Conservation (phyloP, 2,888 invertebrate species). For the Thera britannica region DNA sequence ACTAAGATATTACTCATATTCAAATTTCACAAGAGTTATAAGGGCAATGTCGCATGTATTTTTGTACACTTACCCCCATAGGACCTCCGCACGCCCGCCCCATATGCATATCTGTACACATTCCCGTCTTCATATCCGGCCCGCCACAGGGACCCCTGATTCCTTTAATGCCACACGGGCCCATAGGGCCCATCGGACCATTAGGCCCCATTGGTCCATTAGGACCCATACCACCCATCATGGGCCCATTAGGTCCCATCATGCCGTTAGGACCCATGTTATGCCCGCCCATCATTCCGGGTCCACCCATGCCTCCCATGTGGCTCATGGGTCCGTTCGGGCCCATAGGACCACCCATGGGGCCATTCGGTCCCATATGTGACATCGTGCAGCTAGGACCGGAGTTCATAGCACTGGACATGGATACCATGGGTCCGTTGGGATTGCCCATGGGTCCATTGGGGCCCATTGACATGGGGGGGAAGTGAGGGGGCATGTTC, state of each 20-base stretch:
- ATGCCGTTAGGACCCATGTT: slow-evolving; percentile 52
- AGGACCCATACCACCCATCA: slow-evolving; percentile 78
- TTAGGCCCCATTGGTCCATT: slow-evolving; percentile 74
- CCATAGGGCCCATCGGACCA: slow-evolving; percentile 82
- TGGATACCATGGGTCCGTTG: slow-evolving; percentile 78
- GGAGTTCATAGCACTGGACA: slow-evolving; percentile 75
- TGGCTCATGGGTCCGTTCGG: slow-evolving; percentile 65
- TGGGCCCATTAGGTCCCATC: slow-evolving; percentile 49
- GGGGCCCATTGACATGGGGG: slow-evolving; percentile 74
- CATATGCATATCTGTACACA: slow-evolving; percentile 83
- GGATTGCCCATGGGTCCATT: slow-evolving; percentile 78
- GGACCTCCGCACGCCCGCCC: slow-evolving; percentile 81
- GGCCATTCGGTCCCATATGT: slow-evolving; percentile 68
- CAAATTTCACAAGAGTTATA: too few relatives aligned
- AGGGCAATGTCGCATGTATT: too few relatives aligned
- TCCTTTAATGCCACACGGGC: slow-evolving; percentile 80
- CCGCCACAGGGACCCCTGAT: slow-evolving; percentile 78
- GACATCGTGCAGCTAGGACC: slow-evolving; percentile 80
- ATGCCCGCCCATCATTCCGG: slow-evolving; percentile 44
- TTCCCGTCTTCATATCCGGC: slow-evolving; percentile 81
- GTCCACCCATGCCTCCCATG: slow-evolving; percentile 55
- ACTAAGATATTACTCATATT: too few relatives aligned
- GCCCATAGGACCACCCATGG: slow-evolving; percentile 64
- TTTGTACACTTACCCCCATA: slow-evolving; percentile 75
- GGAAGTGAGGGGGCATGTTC: slow-evolving; percentile 70